Evolutionary conservation across 2,888 invertebrate genomes (phyloP).

Genomic region (Bedellia somnulentella): DNA sequence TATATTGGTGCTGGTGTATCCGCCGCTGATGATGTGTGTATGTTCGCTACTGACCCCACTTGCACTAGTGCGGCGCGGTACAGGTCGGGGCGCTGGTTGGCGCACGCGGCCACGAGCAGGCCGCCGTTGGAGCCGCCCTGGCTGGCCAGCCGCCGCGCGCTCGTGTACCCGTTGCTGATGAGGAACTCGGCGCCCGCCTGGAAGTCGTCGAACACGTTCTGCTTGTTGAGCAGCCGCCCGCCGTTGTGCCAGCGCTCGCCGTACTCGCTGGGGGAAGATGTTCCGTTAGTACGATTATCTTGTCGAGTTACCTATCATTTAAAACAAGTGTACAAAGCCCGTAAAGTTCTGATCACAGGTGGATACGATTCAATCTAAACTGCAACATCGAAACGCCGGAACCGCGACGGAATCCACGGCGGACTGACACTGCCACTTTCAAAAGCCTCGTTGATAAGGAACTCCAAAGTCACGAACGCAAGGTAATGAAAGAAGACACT

Average conservation of each 20-base stretch:
- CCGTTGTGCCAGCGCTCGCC: slow-evolving; percentile 97
- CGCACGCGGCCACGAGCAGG: slow-evolving; percentile 89
- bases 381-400: no score
- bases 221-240: slow-evolving; percentile 88
- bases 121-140: slow-evolving; percentile 98
- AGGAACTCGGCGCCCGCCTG: slow-evolving; percentile 89
- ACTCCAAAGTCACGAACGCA: no score
- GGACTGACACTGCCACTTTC: no score
- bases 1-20: no score
- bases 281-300: background rate
- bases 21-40: no score
- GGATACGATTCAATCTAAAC: no score
- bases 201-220: slow-evolving; percentile 98
- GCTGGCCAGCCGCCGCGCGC: slow-evolving; percentile 72
- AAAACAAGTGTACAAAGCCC: no score
- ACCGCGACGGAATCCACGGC: no score
- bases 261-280: slow-evolving; percentile 74
- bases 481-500: no score
- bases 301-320: no score
- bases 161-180: slow-evolving; percentile 77
- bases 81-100: slow-evolving; percentile 93
- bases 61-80: slow-evolving; percentile 92
- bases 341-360: no score
- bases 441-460: no score
- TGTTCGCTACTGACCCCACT: slow-evolving; percentile 86